Conservation (phyloP, 2,113 vertebrate genomes). For the Caretta caretta region DNA sequence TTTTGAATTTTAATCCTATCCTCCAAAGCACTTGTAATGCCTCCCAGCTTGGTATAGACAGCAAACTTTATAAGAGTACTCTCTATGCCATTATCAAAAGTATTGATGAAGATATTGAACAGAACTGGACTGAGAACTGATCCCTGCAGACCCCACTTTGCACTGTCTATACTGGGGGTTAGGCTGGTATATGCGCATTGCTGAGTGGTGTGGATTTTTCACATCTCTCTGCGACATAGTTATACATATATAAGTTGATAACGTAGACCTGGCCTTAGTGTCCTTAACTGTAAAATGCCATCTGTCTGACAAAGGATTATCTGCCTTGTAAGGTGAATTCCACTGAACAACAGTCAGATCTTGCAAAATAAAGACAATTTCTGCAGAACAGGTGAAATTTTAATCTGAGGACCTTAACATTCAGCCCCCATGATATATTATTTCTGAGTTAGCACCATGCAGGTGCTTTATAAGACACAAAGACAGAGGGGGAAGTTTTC, state of each 20-base stretch:
- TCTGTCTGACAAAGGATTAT: background rate
- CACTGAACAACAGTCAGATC: conserved; percentile 1
- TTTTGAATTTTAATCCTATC: too few relatives aligned
- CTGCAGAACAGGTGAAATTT: background rate
- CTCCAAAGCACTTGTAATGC: too few relatives aligned
- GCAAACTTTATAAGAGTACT: too few relatives aligned
- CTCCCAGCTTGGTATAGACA: too few relatives aligned
- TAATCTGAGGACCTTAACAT: background rate
- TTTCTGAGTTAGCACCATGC: background rate
- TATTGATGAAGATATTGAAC: too few relatives aligned
- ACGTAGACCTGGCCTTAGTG: background rate
- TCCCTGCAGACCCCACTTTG: too few relatives aligned
- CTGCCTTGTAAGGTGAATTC: conserved; percentile 6
- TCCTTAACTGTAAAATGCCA: background rate
- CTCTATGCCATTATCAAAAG: too few relatives aligned
- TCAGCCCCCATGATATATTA: background rate
- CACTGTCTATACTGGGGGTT: background rate
- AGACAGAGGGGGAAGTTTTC: background rate
- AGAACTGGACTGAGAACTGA: too few relatives aligned
- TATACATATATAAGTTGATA: background rate
- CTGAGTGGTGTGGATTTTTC: background rate
- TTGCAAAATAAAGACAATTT: background rate
- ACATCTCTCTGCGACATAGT: background rate
- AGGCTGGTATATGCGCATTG: background rate
- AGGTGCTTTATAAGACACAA: background rate